phyloP scores from a whole-genome alignment of 2,113 vertebrate species.

The Pollimyrus isidori region DNA sequence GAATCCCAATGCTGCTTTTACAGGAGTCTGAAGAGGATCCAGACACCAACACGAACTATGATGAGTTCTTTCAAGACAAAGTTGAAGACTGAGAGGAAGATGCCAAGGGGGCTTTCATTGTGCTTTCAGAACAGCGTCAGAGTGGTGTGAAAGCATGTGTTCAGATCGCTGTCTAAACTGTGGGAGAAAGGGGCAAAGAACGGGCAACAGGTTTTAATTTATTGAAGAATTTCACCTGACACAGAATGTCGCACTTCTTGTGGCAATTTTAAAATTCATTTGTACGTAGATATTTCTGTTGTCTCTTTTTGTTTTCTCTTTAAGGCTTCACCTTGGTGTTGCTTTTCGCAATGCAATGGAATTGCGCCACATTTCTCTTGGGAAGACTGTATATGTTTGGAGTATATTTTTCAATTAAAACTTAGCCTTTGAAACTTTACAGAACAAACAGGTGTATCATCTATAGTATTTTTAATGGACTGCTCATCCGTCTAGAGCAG shows the following conservation, averaged over 20 bases:
- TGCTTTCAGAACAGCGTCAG: not conserved
- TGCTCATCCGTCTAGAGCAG: not conserved
- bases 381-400: not conserved
- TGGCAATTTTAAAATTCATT: not conserved
- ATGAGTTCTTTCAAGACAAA: slow-evolving; percentile 73
- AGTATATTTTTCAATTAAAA: slow-evolving; percentile 25
- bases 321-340: not conserved
- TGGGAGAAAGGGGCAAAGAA: not conserved
- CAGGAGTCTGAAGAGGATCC: slow-evolving; percentile 74
- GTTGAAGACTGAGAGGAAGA: slow-evolving; percentile 38
- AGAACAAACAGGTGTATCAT: not conserved
- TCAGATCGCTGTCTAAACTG: not conserved
- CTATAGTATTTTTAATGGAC: not conserved
- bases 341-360: not conserved
- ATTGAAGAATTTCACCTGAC: not conserved
- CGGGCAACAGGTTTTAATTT: not conserved
- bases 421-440: not conserved
- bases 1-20: slow-evolving; percentile 17
- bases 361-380: not conserved
- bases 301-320: not conserved
- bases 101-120: not conserved
- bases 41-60: slow-evolving; percentile 63
- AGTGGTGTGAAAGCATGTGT: not conserved
- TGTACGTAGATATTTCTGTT: not conserved
- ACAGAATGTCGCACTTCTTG: not conserved